phyloP scores from a whole-genome alignment of 2,888 invertebrate genomes.

The Helicoverpa assulta region DNA sequence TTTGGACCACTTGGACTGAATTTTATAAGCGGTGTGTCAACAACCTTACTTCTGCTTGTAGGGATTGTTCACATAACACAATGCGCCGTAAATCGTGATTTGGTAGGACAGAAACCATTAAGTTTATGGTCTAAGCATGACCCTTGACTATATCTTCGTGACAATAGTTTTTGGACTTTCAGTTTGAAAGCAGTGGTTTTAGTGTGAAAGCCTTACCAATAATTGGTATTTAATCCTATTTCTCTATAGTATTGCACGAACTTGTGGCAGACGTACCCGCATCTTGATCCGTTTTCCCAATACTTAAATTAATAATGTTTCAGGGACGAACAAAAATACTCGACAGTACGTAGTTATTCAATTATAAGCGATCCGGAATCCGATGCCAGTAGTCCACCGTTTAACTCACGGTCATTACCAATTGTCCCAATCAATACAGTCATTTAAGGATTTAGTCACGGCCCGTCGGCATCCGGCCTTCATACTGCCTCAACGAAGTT shows the following conservation, averaged over 20 bases:
- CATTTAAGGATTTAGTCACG: slow-evolving; percentile 64
- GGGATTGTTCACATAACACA: slow-evolving; percentile 12
- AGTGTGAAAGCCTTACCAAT: not conserved
- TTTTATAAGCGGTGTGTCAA: not conserved
- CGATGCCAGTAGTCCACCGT: slow-evolving; percentile 45
- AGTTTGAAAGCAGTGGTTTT: too few species aligned
- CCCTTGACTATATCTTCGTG: not conserved
- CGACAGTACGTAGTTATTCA: not conserved
- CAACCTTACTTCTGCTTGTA: slow-evolving; percentile 5
- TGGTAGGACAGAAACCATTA: slow-evolving; percentile 5
- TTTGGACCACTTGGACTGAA: not conserved
- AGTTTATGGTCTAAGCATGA: slow-evolving; percentile 5
- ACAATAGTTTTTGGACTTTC: not conserved
- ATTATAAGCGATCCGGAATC: slow-evolving; percentile 25
- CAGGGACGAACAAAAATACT: not conserved
- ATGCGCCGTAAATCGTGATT: slow-evolving; percentile 9
- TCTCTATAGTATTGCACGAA: too few species aligned
- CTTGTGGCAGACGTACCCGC: not conserved
- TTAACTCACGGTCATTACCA: slow-evolving; percentile 50
- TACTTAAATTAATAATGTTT: not conserved
- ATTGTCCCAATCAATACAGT: slow-evolving; percentile 58
- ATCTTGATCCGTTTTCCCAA: not conserved
- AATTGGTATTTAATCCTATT: too few species aligned
- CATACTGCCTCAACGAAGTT: slow-evolving; percentile 61
- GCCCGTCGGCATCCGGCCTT: slow-evolving; percentile 65